Base-by-base conservation (phyloP, 2,888 invertebrate genomes). In the Liopterus haemorrhoidalis region DNA sequence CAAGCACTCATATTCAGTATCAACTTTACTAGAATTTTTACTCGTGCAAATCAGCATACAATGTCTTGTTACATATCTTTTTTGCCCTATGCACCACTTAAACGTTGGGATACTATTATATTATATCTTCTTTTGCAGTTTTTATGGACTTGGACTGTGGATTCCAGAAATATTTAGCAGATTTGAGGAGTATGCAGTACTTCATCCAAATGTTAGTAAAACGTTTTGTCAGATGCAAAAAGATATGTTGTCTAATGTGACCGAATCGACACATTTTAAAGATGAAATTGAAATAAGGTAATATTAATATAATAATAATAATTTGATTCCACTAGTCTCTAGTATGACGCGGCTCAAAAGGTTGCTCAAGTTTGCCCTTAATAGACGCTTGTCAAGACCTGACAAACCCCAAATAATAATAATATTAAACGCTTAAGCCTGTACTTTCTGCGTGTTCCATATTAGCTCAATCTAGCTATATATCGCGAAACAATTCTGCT, bases 131-230 rank as follows among this genome's bases (percentile, higher is more conserved):
- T 38, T 46, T 68, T 67, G 8, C 65, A 82, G 82, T 9, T 79
- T 79, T 19, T 82, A 80, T 46, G 82, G 82, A 2, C 64, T 82
- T 1, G 81, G 80, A 46, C 67, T 86, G 54, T 87, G 87, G 87
- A 74, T 86, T 33, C 86, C 86, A 2, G 85, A 85, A 59, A 68
- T 87, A 5, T 80, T 87, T 46, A 76, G 76, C 30, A 74, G 84
- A 44, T 69, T 73, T 59, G 60, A 72, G 57, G 56, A 64, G 49
- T 59, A 63, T 54, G 57, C 70, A 51, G 54, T 64, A 58, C 36
- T 68, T 50, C 54, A 70, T 59, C 62, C 77, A 54, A 73, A 74
- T 48, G 67, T 64, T 3, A 63, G 72, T 0, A 66, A 71, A 1
- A 70, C 72, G 14, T 63, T 74, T 1, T 70, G 73, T 44, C 69